A percentile compares a stretch with the other conserved stretches of the same genome.
These are phyloP conservation scores for Casuarius casuarius DNA, from an alignment of 2,113 vertebrate genomes.

Conservation along the genomic window DNA sequence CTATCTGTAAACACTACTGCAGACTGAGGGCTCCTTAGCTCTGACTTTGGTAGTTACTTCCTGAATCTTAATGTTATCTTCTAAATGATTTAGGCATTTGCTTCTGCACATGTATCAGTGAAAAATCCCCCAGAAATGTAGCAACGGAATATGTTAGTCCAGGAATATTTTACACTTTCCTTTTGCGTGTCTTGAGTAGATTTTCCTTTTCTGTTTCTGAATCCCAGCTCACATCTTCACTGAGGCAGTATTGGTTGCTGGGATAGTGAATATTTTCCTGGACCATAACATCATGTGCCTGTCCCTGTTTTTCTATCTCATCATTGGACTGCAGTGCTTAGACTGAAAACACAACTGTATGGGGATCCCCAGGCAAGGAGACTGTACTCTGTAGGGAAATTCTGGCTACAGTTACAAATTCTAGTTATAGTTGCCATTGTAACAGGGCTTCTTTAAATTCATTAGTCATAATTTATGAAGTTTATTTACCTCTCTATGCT, in stretches of 20 bases:
- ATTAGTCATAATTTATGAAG: neutral
- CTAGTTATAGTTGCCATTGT: neutral
- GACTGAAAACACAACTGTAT: neutral
- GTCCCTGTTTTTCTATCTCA: neutral
- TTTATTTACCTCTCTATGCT: neutral
- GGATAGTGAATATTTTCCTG: neutral
- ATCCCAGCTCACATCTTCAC: neutral
- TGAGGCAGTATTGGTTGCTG: neutral
- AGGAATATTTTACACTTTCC: neutral
- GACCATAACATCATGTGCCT: neutral
- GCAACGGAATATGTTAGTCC: neutral
- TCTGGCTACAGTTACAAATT: neutral
- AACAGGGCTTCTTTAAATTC: neutral
- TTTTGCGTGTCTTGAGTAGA: neutral
- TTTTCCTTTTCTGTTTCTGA: neutral
- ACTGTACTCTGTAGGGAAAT: neutral
- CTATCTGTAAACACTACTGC: neutral
- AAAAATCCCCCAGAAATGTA: neutral
- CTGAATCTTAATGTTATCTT: neutral
- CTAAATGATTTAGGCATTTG: neutral
- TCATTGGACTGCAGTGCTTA: neutral
- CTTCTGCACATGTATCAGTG: neutral
- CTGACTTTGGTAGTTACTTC: neutral
- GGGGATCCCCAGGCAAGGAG: neutral
- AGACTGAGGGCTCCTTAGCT: neutral